phyloP scores from a whole-genome alignment of 2,888 invertebrate genomes.

The Yponomeuta sedellus region DNA sequence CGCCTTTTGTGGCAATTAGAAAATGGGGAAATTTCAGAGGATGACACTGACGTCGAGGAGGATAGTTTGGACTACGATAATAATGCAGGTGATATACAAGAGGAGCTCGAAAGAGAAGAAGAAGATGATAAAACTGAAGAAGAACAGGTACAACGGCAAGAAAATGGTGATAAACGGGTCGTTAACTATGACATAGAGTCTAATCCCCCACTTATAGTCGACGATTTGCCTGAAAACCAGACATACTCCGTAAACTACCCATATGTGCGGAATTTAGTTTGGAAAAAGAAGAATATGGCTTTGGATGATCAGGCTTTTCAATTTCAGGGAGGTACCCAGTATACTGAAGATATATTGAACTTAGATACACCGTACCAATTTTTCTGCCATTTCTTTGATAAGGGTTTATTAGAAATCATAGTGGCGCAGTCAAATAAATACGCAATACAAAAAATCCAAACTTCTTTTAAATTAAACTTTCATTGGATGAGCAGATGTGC shows the following conservation, averaged over 20 bases:
- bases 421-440: slow-evolving; percentile 5
- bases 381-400: background rate
- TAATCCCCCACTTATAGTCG: background rate
- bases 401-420: background rate
- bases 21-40: slow-evolving; percentile 14
- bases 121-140: background rate
- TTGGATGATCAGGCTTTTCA: background rate
- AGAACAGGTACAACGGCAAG: no score
- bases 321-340: background rate
- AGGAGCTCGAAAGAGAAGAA: background rate
- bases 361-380: background rate
- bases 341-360: background rate
- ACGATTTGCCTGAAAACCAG: background rate
- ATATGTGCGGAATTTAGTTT: background rate
- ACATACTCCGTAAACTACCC: background rate
- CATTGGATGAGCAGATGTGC: slow-evolving; percentile 25
- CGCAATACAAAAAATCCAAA: slow-evolving; percentile 3
- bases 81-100: background rate
- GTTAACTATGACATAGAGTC: background rate
- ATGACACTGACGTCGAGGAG: slow-evolving; percentile 1
- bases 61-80: background rate
- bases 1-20: slow-evolving; percentile 2
- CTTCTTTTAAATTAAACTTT: no score
- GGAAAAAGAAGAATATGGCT: background rate
- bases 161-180: no score